Base-by-base conservation (phyloP, 2,888 invertebrate species). In the Alloscopus bannaensis region DNA sequence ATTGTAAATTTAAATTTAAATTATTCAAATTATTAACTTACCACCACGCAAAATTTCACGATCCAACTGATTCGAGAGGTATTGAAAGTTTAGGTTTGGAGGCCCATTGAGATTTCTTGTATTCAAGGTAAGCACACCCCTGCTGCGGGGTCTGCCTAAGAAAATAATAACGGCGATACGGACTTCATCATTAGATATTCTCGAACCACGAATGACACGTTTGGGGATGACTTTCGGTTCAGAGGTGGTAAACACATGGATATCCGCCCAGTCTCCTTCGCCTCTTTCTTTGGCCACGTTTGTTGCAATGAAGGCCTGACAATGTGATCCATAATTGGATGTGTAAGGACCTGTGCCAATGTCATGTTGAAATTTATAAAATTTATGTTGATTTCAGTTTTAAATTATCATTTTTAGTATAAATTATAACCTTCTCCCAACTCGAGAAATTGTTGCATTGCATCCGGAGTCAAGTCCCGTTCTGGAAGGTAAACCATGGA, bases 241-340 rank as follows among this genome's bases (percentile, higher is more conserved):
- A 0, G 28, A 11, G 11, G 52, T 20, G 11, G 16, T 16, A 11
- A 29, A 40, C n/a, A 3, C 22, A 28, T 83, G 83, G 20, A 83
- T 83, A 52, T 83, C 83, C 0, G 83, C 52, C 83, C 83, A 83
- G 24, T 75, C 18, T 0, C 52, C 29, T 13, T 62, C 36, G 4
- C 81, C 83, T 45, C 80, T 76, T 0, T 29, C n/a, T n/a, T 29
- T 29, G 2, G 83, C 11, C 11, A 1, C 2, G 16, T 6, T 8
- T 1, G 55, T 26, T 16, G 26, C 4, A 16, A 78, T 42, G 36
- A 79, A 83, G 0, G 62, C 75, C 66, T 83, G 83, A 2, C 42
- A 81, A 42, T 57, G 2, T 2, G 20, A 45, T 22, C 77, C 77
- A 4, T 66, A 45, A 2, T 71, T 52, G 13, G 36, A 50, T 0